Evolutionary conservation across 2,797 vertebrate genomes (phyloP).

Genomic region (Urosaurus nigricauda): DNA sequence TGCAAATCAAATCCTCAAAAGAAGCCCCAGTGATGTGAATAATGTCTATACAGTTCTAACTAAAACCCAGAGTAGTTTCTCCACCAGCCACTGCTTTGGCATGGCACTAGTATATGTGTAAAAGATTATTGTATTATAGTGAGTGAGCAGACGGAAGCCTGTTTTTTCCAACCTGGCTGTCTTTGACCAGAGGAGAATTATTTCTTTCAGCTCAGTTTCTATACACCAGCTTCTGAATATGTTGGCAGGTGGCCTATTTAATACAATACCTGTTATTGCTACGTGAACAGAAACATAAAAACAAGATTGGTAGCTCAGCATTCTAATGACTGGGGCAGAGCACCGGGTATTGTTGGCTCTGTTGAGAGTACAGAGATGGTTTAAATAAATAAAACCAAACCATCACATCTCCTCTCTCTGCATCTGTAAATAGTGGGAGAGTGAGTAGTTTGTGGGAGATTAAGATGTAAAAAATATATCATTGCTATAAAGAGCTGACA

Average conservation of each 20-base stretch:
- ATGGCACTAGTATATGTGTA: background rate
- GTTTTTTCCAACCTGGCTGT: background rate
- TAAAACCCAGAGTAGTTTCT: no score
- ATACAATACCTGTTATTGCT: background rate
- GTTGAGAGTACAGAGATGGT: constrained; percentile 36
- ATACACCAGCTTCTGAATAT: background rate
- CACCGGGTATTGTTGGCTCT: constrained; percentile 31
- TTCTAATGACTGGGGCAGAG: background rate
- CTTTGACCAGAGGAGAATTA: background rate
- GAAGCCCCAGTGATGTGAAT: no score
- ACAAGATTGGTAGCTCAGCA: background rate
- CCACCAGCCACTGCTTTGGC: background rate
- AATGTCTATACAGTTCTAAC: no score
- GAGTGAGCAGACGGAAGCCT: background rate
- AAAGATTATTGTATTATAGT: background rate
- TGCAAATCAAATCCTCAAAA: no score
- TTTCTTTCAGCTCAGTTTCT: background rate
- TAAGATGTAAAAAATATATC: constrained; percentile 53
- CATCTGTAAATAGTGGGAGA: constrained; percentile 57
- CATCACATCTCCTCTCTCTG: background rate
- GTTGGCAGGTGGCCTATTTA: background rate
- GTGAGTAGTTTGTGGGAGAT: constrained; percentile 55
- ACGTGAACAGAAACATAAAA: constrained; percentile 12
- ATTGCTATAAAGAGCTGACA: constrained; percentile 63
- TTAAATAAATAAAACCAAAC: constrained; percentile 35